Percentiles rank a stretch among this genome's conserved stretches.
phyloP scores from a whole-genome alignment of 1,140 invertebrate species.

The Dysdera silvatica region DNA sequence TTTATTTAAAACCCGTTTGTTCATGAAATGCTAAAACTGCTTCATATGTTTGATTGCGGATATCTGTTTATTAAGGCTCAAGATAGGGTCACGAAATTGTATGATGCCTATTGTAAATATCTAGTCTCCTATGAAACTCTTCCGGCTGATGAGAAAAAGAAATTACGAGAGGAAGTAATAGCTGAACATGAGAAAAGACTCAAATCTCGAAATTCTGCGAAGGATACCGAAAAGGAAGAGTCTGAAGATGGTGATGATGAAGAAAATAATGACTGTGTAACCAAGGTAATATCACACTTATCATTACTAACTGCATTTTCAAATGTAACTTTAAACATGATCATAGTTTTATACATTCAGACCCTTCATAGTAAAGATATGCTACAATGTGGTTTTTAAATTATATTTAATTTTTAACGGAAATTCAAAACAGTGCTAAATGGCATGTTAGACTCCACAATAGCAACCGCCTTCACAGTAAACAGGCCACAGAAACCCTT shows the following conservation, averaged over 20 bases:
- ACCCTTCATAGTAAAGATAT: no score
- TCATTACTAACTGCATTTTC: background rate
- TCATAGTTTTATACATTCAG: background rate
- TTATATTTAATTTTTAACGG: no score
- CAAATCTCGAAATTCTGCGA: conserved; percentile 35
- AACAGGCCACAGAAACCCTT: no score
- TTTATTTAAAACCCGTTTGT: no score
- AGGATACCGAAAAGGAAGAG: conserved; percentile 35
- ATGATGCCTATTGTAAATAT: conserved; percentile 89
- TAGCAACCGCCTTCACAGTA: no score
- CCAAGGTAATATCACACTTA: conserved; percentile 55
- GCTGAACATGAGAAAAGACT: conserved; percentile 48
- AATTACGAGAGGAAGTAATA: conserved; percentile 58
- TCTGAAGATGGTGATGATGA: conserved; percentile 46
- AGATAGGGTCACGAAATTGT: conserved; percentile 73
- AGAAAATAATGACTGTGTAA: conserved; percentile 54
- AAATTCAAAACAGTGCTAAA: no score
- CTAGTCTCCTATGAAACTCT: conserved; percentile 82
- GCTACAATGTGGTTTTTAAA: no score
- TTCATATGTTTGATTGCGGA: no score
- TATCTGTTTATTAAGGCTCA: conserved; percentile 50
- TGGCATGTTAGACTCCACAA: no score
- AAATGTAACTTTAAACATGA: background rate
- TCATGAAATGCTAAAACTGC: no score
- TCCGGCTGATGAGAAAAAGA: conserved; percentile 64